Percentiles rank a stretch among this genome's conserved stretches.
These are phyloP conservation scores for Onychostoma macrolepis DNA, from an alignment of 2,113 vertebrate species.

Conservation along the genomic window DNA sequence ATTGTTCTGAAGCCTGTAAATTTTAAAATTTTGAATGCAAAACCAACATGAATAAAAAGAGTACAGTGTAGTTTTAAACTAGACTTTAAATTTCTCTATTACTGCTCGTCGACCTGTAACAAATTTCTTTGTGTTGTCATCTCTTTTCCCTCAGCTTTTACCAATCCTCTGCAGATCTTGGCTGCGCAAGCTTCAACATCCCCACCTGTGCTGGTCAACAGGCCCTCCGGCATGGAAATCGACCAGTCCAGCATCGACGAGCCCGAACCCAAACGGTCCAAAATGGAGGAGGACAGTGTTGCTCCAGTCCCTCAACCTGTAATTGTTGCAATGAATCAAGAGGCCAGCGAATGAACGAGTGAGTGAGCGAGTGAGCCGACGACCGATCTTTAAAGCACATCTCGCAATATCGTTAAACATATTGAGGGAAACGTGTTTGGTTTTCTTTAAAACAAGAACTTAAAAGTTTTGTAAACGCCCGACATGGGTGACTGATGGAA, in stretches of 20 bases:
- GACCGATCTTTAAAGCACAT: constrained; percentile 45
- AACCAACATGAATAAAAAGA: too few species aligned
- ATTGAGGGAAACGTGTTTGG: constrained; percentile 45
- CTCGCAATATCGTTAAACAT: constrained; percentile 48
- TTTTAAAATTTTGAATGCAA: too few species aligned
- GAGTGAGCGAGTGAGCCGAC: constrained; percentile 22
- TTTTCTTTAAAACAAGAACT: constrained; percentile 45
- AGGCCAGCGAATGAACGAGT: constrained; percentile 58
- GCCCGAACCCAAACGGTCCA: constrained; percentile 85
- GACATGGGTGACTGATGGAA: constrained; percentile 41
- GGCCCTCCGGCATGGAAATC: constrained; percentile 72
- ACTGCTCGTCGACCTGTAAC: not conserved
- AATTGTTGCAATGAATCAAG: constrained; percentile 79
- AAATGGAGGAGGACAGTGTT: constrained; percentile 80
- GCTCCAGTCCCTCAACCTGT: constrained; percentile 78
- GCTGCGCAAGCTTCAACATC: constrained; percentile 95
- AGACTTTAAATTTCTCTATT: not conserved
- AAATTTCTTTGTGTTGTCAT: not conserved
- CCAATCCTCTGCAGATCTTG: constrained; percentile 92
- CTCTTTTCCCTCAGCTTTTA: constrained; percentile 78
- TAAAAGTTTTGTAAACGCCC: constrained; percentile 37
- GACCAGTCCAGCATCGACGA: constrained; percentile 75
- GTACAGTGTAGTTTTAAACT: too few species aligned
- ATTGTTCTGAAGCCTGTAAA: not conserved
- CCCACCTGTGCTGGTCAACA: constrained; percentile 86